Evolutionary conservation across 2,113 vertebrate genomes (phyloP).

Genomic region (Corydoras maculifer): DNA sequence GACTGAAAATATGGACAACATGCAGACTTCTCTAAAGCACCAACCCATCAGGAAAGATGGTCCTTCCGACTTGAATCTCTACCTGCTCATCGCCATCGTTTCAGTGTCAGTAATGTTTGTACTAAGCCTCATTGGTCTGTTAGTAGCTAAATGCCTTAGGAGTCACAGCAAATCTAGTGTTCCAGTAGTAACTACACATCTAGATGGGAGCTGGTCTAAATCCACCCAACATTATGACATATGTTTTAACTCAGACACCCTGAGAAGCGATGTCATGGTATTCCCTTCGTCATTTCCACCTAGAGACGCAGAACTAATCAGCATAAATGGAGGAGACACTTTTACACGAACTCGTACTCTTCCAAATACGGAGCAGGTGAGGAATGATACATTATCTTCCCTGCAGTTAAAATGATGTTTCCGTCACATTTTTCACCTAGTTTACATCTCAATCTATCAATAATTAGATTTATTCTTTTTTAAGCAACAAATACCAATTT

Average conservation of each 20-base stretch:
- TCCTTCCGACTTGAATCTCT: constrained; percentile 27
- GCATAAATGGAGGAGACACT: constrained; percentile 26
- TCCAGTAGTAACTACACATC: constrained; percentile 43
- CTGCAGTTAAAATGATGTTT: no score
- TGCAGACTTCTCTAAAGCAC: no score
- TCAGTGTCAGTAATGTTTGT: constrained; percentile 57
- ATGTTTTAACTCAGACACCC: constrained; percentile 1
- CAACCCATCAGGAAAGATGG: no score
- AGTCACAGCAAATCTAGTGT: constrained; percentile 34
- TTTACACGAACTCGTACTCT: constrained; percentile 29
- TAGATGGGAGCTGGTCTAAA: constrained; percentile 50
- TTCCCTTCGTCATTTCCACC: constrained; percentile 43
- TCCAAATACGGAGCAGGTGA: neutral
- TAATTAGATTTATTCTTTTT: no score
- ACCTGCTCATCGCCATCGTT: constrained; percentile 42
- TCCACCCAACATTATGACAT: neutral
- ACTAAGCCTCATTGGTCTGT: constrained; percentile 44
- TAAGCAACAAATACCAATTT: no score
- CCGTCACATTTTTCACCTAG: no score
- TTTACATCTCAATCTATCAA: no score
- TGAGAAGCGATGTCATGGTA: neutral
- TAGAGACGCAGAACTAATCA: constrained; percentile 36
- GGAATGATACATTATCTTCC: no score
- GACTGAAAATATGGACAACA: no score
- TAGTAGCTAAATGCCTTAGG: constrained; percentile 40